phyloP scores from a whole-genome alignment of 2,113 vertebrate genomes.

The Cyprinodon brontotheroides region DNA sequence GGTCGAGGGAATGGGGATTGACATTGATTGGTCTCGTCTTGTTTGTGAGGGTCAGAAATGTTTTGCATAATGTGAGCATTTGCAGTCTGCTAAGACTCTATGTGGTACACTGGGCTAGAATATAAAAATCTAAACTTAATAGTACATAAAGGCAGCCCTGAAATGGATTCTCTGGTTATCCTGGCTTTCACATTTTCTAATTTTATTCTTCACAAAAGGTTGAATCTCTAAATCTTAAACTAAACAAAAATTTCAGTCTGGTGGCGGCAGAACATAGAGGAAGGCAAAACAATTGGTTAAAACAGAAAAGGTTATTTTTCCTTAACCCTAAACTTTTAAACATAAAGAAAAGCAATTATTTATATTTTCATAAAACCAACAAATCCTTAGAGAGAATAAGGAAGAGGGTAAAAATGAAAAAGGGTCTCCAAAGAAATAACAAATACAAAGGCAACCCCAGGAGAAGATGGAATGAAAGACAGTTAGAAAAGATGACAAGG shows the following conservation, averaged over 20 bases:
- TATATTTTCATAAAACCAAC: slow-evolving; percentile 8
- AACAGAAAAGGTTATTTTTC: not conserved
- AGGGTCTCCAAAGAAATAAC: slow-evolving; percentile 4
- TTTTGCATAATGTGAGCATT: slow-evolving; percentile 78
- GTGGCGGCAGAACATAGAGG: not conserved
- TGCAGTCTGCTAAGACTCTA: slow-evolving; percentile 61
- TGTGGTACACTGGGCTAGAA: slow-evolving; percentile 50
- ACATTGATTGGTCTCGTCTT: slow-evolving; percentile 79
- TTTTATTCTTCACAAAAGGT: not conserved
- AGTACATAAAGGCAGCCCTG: slow-evolving; percentile 18
- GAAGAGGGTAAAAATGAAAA: slow-evolving; percentile 13
- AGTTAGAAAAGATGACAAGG: slow-evolving; percentile 33
- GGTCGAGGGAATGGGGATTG: slow-evolving; percentile 74
- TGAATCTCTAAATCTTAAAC: slow-evolving; percentile 16
- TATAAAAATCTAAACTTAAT: slow-evolving; percentile 52
- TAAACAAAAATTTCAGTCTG: not conserved
- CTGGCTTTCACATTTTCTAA: slow-evolving; percentile 4
- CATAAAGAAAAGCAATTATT: slow-evolving; percentile 12
- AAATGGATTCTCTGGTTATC: slow-evolving; percentile 13
- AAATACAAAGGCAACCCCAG: slow-evolving; percentile 16
- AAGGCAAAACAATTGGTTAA: not conserved
- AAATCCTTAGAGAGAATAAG: not conserved
- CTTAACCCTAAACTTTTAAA: not conserved
- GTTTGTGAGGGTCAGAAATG: slow-evolving; percentile 72
- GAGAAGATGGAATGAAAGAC: slow-evolving; percentile 33